phyloP scores from a whole-genome alignment of 2,113 vertebrate species.

The Bos javanicus region DNA sequence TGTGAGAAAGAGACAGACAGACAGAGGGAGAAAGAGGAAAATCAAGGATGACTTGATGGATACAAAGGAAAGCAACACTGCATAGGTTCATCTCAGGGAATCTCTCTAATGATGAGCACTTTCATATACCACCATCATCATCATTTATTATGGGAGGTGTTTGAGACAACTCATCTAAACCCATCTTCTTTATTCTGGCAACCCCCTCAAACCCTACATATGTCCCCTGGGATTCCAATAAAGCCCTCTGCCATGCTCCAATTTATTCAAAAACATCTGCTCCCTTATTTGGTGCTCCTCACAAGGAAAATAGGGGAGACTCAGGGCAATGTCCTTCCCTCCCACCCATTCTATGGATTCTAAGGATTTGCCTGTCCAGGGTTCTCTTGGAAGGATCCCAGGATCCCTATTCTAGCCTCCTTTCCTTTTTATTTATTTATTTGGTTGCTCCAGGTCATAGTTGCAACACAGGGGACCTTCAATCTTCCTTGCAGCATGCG shows the following conservation, averaged over 20 bases:
- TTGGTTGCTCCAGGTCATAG: not conserved
- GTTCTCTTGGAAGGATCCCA: not conserved
- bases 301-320: not conserved
- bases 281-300: not conserved
- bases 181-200: constrained; percentile 23
- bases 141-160: not conserved
- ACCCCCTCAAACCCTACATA: not conserved
- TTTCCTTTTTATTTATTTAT: not conserved
- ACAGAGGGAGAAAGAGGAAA: not conserved
- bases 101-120: not conserved
- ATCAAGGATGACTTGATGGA: not conserved
- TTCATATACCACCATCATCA: not conserved
- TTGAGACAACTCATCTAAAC: constrained; percentile 19
- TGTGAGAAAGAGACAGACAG: not conserved
- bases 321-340: not conserved
- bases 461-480: not conserved
- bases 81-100: not conserved
- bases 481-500: not conserved
- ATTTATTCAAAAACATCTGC: constrained; percentile 22
- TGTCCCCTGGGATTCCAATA: constrained; percentile 21
- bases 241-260: not conserved
- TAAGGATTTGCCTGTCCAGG: not conserved
- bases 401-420: not conserved
- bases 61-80: not conserved
- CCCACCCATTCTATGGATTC: not conserved